phyloP scores from a whole-genome alignment of 2,113 vertebrate genomes.

The Rhinopomastus cyanomelas region DNA sequence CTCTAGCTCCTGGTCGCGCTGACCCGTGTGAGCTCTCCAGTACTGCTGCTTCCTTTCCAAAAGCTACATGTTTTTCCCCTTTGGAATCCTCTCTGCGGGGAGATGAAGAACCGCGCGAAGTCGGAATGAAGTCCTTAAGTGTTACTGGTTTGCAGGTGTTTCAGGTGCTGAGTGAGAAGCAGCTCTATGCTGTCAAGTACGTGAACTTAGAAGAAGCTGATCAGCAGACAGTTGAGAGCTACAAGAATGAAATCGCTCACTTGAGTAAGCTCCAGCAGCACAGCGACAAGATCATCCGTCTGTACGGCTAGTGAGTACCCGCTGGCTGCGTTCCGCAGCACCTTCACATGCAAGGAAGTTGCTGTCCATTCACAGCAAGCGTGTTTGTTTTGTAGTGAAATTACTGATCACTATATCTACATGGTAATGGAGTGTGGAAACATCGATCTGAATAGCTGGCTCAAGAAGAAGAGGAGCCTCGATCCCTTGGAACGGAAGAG shows the following conservation, averaged over 20 bases:
- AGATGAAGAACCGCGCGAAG: not conserved
- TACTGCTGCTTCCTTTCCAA: not conserved
- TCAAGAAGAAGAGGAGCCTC: conserved; percentile 90
- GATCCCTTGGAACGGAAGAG: conserved; percentile 92
- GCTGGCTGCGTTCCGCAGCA: not conserved
- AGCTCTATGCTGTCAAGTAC: conserved; percentile 92
- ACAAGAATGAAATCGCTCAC: conserved; percentile 96
- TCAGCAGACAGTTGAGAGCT: conserved; percentile 88
- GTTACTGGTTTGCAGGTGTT: conserved; percentile 81
- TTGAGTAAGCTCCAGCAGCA: conserved; percentile 92
- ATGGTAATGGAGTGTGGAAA: conserved; percentile 99
- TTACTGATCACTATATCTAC: conserved; percentile 89
- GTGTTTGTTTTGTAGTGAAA: conserved; percentile 82
- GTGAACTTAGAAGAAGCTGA: conserved; percentile 94
- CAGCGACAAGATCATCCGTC: conserved; percentile 95
- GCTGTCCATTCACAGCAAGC: not conserved
- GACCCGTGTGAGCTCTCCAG: not conserved
- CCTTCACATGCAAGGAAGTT: not conserved
- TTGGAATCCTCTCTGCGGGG: not conserved
- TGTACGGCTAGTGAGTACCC: conserved; percentile 91
- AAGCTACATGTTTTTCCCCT: not conserved
- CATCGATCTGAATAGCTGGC: conserved; percentile 95
- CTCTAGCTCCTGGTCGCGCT: not conserved
- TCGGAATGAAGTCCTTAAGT: not conserved
- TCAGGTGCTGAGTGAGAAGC: conserved; percentile 92